These are phyloP conservation scores for Heliconius erato DNA, from an alignment of 2,888 invertebrate species.

Conservation along the genomic window DNA sequence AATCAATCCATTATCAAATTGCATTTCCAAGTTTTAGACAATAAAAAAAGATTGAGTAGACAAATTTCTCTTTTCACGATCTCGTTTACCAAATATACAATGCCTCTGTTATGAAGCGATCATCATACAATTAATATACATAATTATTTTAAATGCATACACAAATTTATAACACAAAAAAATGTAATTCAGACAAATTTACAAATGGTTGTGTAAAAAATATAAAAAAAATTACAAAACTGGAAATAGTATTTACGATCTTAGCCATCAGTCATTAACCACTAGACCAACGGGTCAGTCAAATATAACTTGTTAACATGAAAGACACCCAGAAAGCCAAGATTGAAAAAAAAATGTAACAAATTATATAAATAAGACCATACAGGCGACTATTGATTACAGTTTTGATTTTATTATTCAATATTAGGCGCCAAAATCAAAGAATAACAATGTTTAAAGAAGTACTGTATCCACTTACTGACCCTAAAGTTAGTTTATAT, in stretches of 20 bases:
- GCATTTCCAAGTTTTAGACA: neutral
- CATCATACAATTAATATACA: neutral
- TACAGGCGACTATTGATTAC: neutral
- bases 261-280: neutral
- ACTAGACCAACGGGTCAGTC: neutral
- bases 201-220: neutral
- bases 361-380: slow-evolving; percentile 10
- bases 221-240: neutral
- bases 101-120: neutral
- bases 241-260: neutral
- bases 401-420: neutral
- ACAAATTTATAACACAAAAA: neutral
- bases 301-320: neutral
- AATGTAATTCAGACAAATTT: neutral
- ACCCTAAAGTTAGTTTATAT: neutral
- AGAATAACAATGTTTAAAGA: neutral
- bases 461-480: neutral
- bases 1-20: neutral
- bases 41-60: neutral
- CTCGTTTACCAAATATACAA: neutral
- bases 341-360: neutral
- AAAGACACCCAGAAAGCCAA: neutral
- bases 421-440: neutral
- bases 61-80: neutral
- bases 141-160: neutral